Percentiles rank a stretch among this genome's conserved stretches.
phyloP scores from a whole-genome alignment of 2,113 vertebrate species.

The Ceratotherium simum region DNA sequence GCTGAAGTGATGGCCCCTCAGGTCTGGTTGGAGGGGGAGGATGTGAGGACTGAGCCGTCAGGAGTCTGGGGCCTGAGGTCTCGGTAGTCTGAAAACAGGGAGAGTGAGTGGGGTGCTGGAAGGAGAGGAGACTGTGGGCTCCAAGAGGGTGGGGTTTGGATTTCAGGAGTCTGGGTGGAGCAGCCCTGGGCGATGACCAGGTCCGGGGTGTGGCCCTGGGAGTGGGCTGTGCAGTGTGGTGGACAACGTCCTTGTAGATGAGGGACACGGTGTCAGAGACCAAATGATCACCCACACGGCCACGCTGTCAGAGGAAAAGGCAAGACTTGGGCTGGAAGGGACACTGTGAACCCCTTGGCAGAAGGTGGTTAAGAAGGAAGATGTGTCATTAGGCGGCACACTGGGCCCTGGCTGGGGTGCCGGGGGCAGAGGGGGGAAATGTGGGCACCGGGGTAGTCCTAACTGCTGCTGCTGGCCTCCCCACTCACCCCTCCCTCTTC shows the following conservation, averaged over 20 bases:
- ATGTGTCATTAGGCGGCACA: background rate
- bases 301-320: background rate
- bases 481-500: background rate
- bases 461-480: background rate
- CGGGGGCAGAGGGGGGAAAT: background rate
- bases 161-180: background rate
- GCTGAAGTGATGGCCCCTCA: background rate
- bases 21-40: background rate
- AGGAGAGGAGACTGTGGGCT: background rate
- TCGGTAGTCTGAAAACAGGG: background rate
- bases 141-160: background rate
- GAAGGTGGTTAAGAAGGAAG: background rate
- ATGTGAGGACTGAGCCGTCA: background rate
- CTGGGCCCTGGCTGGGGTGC: background rate
- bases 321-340: background rate
- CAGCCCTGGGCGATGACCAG: background rate
- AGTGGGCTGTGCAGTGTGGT: accelerated
- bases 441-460: background rate
- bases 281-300: background rate
- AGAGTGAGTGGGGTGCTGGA: background rate
- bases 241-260: background rate
- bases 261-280: background rate
- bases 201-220: background rate
- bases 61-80: background rate
- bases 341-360: background rate